These are phyloP conservation scores for Danio albolineatus DNA, from an alignment of 2,797 vertebrate genomes.

Conservation along the genomic window DNA sequence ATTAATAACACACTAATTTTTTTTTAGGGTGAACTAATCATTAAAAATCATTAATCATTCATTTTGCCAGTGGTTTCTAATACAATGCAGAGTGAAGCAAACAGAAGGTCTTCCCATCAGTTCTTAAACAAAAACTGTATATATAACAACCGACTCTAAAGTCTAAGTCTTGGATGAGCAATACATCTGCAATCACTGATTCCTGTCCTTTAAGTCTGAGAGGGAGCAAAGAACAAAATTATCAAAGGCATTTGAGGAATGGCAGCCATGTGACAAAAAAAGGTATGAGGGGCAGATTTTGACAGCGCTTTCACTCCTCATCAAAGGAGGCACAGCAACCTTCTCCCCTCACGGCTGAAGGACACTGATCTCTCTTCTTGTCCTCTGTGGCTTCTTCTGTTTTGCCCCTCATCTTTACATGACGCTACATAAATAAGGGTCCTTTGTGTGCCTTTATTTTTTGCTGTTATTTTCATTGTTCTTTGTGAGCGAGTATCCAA, in stretches of 20 bases:
- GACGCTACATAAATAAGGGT: slow-evolving; percentile 30
- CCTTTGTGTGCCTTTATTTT: slow-evolving; percentile 21
- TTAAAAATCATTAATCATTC: too few species aligned
- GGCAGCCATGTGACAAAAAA: slow-evolving; percentile 39
- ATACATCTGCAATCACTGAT: slow-evolving; percentile 44
- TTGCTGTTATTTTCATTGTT: not conserved
- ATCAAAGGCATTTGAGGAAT: slow-evolving; percentile 50
- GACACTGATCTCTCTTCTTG: slow-evolving; percentile 36
- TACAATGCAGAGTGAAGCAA: not conserved
- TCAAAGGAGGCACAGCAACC: slow-evolving; percentile 41
- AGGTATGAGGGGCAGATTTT: slow-evolving; percentile 46
- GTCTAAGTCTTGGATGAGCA: slow-evolving; percentile 48
- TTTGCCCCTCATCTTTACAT: slow-evolving; percentile 11
- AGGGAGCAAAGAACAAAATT: slow-evolving; percentile 38
- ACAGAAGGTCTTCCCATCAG: not conserved
- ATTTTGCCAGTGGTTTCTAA: not conserved
- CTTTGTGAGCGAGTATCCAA: not conserved
- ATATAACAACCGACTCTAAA: slow-evolving; percentile 20
- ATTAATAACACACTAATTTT: too few species aligned
- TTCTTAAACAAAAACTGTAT: not conserved
- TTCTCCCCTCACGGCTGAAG: slow-evolving; percentile 15
- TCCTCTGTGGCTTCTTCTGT: slow-evolving; percentile 19
- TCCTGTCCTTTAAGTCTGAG: slow-evolving; percentile 35
- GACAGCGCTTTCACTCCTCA: slow-evolving; percentile 41
- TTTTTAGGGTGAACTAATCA: too few species aligned